These are phyloP conservation scores for Platerodrilus igneus DNA, from an alignment of 2,888 invertebrate genomes.

Conservation along the genomic window DNA sequence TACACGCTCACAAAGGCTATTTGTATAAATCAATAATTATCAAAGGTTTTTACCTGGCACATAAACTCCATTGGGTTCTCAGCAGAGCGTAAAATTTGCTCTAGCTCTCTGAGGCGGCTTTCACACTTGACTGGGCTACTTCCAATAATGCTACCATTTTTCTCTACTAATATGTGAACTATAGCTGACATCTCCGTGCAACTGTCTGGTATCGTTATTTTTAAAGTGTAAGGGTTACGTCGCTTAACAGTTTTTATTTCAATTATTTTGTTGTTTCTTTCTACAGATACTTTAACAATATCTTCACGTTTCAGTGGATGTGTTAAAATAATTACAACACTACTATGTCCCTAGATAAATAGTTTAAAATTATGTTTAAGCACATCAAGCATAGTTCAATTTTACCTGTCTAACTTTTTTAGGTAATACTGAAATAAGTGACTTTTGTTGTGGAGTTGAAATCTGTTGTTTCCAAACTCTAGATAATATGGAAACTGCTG, in stretches of 20 bases:
- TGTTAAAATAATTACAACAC: conserved; percentile 72
- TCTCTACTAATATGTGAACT: conserved; percentile 74
- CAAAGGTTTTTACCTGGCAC: conserved; percentile 76
- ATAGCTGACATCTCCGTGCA: conserved; percentile 79
- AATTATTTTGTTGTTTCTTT: conserved; percentile 70
- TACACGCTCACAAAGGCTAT: no score
- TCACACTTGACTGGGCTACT: conserved; percentile 85
- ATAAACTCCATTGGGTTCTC: conserved; percentile 83
- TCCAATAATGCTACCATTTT: conserved; percentile 75
- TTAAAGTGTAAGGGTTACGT: conserved; percentile 78
- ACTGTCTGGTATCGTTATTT: conserved; percentile 77
- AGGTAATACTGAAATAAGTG: conserved; percentile 68
- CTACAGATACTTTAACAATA: conserved; percentile 70
- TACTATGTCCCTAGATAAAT: conserved; percentile 70
- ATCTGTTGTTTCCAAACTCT: conserved; percentile 49
- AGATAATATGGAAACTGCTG: conserved; percentile 74
- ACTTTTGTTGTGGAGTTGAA: conserved; percentile 49
- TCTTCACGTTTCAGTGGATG: conserved; percentile 76
- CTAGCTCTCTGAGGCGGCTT: conserved; percentile 75
- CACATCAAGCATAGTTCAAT: neutral
- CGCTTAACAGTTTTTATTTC: conserved; percentile 71
- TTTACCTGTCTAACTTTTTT: conserved; percentile 72
- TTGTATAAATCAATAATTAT: no score
- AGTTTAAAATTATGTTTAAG: neutral
- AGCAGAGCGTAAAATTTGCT: conserved; percentile 70